Percentiles rank a stretch among this genome's conserved stretches.
phyloP scores from a whole-genome alignment of 2,888 invertebrate species.

The Drosophila yooni region DNA sequence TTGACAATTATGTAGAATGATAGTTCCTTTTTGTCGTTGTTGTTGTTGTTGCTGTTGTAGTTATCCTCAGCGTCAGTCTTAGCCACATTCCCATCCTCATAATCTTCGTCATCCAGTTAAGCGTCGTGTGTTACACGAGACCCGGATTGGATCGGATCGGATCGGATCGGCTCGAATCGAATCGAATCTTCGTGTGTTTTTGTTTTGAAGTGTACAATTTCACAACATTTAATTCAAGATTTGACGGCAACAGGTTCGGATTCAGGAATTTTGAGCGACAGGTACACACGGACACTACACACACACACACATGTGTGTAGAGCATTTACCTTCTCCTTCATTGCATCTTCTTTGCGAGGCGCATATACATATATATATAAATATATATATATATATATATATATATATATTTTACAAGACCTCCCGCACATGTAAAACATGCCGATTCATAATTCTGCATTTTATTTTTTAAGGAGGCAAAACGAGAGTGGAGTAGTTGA shows the following conservation, averaged over 20 bases:
- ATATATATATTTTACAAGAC: conserved; percentile 64
- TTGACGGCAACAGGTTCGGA: conserved; percentile 66
- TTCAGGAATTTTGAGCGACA: conserved; percentile 64
- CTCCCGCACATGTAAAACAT: conserved; percentile 83
- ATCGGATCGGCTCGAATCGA: not conserved
- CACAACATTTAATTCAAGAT: conserved; percentile 80
- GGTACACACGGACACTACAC: conserved; percentile 49
- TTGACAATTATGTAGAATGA: conserved; percentile 81
- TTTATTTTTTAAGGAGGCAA: conserved; percentile 64
- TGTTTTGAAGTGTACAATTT: conserved; percentile 80
- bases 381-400: not conserved
- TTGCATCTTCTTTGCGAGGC: not conserved
- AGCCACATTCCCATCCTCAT: conserved; percentile 6
- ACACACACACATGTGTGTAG: not conserved
- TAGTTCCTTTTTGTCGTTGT: conserved; percentile 69
- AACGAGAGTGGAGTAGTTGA: conserved; percentile 55
- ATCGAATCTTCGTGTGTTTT: conserved; percentile 43
- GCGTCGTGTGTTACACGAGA: conserved; percentile 48
- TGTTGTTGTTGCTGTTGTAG: conserved; percentile 14
- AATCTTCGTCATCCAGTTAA: conserved; percentile 9
- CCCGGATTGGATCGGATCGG: conserved; percentile 11
- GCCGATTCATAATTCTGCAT: conserved; percentile 82
- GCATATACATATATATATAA: not conserved
- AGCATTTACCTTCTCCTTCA: conserved; percentile 6
- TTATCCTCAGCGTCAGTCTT: conserved; percentile 10